A percentile compares a stretch with the other conserved stretches of the same genome.
These are phyloP conservation scores for Halocynthia aurantium DNA, from an alignment of 23 tunicate genomes.

Conservation along the genomic window DNA sequence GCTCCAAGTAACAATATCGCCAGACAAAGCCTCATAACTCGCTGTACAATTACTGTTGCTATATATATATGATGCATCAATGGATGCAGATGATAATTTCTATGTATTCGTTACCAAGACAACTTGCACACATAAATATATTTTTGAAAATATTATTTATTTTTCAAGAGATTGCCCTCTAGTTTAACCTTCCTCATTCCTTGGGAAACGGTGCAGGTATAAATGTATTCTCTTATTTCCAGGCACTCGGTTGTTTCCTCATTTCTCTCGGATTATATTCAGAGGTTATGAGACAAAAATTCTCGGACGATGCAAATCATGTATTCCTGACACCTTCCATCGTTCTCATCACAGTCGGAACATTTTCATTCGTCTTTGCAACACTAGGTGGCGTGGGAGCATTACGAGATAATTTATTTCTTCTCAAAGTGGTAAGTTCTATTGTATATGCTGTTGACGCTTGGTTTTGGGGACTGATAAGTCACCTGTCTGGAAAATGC, in stretches of 20 bases:
- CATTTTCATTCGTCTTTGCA: constrained; percentile 37
- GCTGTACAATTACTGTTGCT: no score
- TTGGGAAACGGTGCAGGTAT: neutral
- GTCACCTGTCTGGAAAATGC: no score
- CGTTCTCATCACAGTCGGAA: constrained; percentile 45
- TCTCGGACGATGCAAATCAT: constrained; percentile 31
- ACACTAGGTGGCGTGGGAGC: constrained; percentile 50
- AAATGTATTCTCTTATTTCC: constrained; percentile 3
- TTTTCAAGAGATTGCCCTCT: neutral
- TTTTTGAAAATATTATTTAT: no score
- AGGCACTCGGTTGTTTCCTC: constrained; percentile 44
- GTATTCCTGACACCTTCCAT: constrained; percentile 74
- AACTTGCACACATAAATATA: no score
- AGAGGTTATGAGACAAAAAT: constrained; percentile 45
- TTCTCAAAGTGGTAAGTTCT: constrained; percentile 59
- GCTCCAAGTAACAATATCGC: no score
- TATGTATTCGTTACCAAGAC: no score
- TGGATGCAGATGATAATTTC: no score
- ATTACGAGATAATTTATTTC: constrained; percentile 58
- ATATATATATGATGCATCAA: no score
- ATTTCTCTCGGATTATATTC: constrained; percentile 54
- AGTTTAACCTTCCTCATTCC: neutral
- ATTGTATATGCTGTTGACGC: no score
- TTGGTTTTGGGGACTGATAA: no score
- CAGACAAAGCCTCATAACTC: no score